Conservation (phyloP, 2,888 invertebrate genomes). For the Parthenolecanium corni region DNA sequence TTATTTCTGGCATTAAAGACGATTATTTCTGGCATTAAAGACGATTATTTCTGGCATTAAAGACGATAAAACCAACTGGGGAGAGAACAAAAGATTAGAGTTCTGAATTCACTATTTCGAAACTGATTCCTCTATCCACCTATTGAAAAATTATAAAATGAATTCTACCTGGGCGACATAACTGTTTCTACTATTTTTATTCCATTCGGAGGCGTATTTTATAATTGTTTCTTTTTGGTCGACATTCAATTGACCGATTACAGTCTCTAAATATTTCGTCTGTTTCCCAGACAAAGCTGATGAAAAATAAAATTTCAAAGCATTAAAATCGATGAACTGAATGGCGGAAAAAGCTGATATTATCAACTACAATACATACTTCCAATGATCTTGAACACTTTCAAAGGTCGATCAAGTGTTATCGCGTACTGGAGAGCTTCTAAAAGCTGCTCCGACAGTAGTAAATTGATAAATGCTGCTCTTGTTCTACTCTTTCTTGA, state of each 20-base stretch:
- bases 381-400: slow-evolving; percentile 72
- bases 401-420: slow-evolving; percentile 64
- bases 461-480: slow-evolving; percentile 74
- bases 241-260: slow-evolving; percentile 56
- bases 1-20: slow-evolving; percentile 57
- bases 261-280: slow-evolving; percentile 47
- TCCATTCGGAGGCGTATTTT: slow-evolving; percentile 72
- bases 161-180: slow-evolving; percentile 50
- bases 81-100: slow-evolving; percentile 29
- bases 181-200: slow-evolving; percentile 74
- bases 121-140: too few species aligned
- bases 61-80: slow-evolving; percentile 60
- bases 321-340: neutral
- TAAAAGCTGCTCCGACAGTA: slow-evolving; percentile 63
- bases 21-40: too few species aligned
- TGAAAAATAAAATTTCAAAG: slow-evolving; percentile 29
- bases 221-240: slow-evolving; percentile 65
- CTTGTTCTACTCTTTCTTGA: slow-evolving; percentile 56
- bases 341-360: too few species aligned
- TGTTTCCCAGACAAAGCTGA: slow-evolving; percentile 40
- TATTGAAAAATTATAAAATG: too few species aligned
- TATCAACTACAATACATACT: slow-evolving; percentile 42
- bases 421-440: slow-evolving; percentile 74
- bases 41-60: too few species aligned
- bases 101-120: neutral